Conservation (phyloP, 2,888 invertebrate species). For the Acrocera orbiculus region DNA sequence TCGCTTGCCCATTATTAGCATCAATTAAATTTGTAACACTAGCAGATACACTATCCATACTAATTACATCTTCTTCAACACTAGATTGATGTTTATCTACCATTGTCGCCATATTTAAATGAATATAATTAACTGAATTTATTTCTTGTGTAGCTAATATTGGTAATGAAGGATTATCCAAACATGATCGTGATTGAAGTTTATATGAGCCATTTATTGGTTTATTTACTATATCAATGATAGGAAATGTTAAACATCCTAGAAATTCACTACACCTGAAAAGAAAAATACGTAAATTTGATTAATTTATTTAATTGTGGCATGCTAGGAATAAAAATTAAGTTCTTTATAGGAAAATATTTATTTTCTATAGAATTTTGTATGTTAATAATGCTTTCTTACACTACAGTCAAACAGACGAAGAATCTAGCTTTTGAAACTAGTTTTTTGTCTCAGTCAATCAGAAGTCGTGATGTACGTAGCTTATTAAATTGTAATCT, state of each 20-base stretch:
- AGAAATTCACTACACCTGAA: constrained; percentile 82
- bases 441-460: no score
- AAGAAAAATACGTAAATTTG: constrained; percentile 36
- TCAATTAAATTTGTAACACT: constrained; percentile 12
- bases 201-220: constrained; percentile 51
- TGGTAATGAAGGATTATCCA: constrained; percentile 30
- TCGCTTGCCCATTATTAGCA: constrained; percentile 15
- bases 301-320: no score
- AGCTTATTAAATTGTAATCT: no score
- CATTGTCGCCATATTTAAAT: constrained; percentile 10
- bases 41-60: constrained; percentile 22
- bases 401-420: no score
- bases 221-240: constrained; percentile 61
- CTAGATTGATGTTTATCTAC: constrained; percentile 26
- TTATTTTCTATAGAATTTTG: no score
- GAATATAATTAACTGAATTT: no score
- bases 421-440: no score
- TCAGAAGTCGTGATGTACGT: no score
- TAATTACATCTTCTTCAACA: constrained; percentile 25
- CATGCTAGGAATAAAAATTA: no score
- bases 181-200: constrained; percentile 49
- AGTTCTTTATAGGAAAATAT: no score
- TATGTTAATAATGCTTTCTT: no score
- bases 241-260: constrained; percentile 84
- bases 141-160: constrained; percentile 10